A percentile compares a stretch with the other conserved stretches of the same genome.
phyloP scores from a whole-genome alignment of 2,888 invertebrate species.

The Clistopyga incitator region DNA sequence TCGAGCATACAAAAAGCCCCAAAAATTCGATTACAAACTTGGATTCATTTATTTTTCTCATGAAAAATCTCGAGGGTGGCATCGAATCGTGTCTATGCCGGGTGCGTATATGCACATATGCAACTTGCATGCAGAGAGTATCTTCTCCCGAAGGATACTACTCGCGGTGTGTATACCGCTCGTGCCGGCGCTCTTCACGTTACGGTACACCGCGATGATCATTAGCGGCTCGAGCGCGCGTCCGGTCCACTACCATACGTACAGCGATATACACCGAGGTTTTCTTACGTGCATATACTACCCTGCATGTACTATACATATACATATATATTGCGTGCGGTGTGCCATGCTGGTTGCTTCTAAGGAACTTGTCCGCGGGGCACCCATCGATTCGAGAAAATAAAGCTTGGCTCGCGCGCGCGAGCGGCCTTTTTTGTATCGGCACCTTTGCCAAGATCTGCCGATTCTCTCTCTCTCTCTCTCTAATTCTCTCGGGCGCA shows the following conservation, averaged over 20 bases:
- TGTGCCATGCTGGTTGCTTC: slow-evolving; percentile 69
- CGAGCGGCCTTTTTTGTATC: slow-evolving; percentile 57
- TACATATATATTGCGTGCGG: slow-evolving; percentile 31
- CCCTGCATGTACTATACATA: slow-evolving; percentile 2
- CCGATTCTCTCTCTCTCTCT: slow-evolving; percentile 30
- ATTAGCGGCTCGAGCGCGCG: slow-evolving; percentile 75
- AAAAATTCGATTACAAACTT: not conserved
- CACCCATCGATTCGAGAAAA: slow-evolving; percentile 68
- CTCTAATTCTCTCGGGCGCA: slow-evolving; percentile 21
- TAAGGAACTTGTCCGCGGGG: slow-evolving; percentile 69
- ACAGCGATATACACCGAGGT: slow-evolving; percentile 55
- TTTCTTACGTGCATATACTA: slow-evolving; percentile 44
- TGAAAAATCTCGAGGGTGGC: not conserved
- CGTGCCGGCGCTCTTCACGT: slow-evolving; percentile 67
- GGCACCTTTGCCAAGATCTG: slow-evolving; percentile 58
- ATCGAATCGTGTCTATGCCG: not conserved
- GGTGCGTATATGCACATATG: not conserved
- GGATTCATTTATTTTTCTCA: not conserved
- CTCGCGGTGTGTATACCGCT: slow-evolving; percentile 10
- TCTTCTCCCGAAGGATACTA: slow-evolving; percentile 25
- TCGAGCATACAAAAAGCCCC: not conserved
- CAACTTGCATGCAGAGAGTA: not conserved
- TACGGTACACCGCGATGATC: slow-evolving; percentile 76
- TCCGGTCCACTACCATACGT: slow-evolving; percentile 72
- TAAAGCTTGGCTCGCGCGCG: slow-evolving; percentile 58